These are phyloP conservation scores for Sepioteuthis lessoniana DNA, from an alignment of 2,888 invertebrate species.

Conservation along the genomic window DNA sequence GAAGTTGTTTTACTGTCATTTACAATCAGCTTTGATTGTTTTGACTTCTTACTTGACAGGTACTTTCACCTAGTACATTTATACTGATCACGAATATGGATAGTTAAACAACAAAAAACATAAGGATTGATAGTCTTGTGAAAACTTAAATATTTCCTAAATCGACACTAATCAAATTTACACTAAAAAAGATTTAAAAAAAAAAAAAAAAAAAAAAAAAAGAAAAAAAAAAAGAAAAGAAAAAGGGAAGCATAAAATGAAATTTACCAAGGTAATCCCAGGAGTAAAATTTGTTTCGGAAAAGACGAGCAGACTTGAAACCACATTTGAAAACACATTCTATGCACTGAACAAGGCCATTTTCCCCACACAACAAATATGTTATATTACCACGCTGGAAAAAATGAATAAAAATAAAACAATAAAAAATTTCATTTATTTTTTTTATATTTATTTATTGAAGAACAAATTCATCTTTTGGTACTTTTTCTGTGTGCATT, in stretches of 20 bases:
- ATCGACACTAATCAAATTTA: not conserved
- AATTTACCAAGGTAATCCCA: constrained; percentile 96
- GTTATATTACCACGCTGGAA: constrained; percentile 80
- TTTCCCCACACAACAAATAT: constrained; percentile 93
- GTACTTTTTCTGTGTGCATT: too few relatives aligned
- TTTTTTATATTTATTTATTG: not conserved
- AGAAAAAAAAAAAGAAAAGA: not conserved
- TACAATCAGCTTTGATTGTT: too few relatives aligned
- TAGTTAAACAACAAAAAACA: too few relatives aligned
- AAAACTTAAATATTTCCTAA: not conserved
- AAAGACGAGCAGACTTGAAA: constrained; percentile 92
- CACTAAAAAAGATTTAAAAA: too few relatives aligned
- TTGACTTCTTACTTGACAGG: too few relatives aligned
- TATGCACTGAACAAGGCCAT: constrained; percentile 92
- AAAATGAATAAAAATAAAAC: not conserved
- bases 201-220: not conserved
- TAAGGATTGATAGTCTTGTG: not conserved
- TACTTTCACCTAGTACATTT: too few relatives aligned
- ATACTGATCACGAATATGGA: too few relatives aligned
- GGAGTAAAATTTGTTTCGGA: constrained; percentile 91
- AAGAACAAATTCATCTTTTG: too few relatives aligned
- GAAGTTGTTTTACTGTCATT: too few relatives aligned
- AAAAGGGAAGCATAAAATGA: not conserved
- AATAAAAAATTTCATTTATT: not conserved
- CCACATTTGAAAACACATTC: constrained; percentile 97